A percentile compares a stretch with the other conserved stretches of the same genome.
Evolutionary conservation across 2,113 vertebrate species (phyloP).

Genomic region (Hippocampus barbouri): DNA sequence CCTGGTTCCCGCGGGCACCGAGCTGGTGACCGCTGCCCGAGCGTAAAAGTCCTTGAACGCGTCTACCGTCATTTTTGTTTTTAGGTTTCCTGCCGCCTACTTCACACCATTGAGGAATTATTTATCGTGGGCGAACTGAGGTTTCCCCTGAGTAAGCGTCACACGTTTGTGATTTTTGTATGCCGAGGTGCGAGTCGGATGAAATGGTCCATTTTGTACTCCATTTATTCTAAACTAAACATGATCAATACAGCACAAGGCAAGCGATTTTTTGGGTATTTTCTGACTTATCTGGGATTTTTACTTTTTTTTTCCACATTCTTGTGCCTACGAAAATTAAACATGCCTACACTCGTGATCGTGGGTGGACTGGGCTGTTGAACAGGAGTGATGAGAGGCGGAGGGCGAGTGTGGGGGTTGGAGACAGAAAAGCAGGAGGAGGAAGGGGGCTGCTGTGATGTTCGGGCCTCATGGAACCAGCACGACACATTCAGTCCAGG

Average conservation of each 20-base stretch:
- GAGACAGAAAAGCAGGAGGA: constrained; percentile 50
- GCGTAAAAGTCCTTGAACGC: constrained; percentile 35
- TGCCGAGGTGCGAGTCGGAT: no score
- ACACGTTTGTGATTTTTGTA: no score
- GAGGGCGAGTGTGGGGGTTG: constrained; percentile 57
- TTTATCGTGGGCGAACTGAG: no score
- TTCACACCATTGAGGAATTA: no score
- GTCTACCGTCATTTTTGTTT: constrained; percentile 44
- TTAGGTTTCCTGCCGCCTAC: constrained; percentile 53
- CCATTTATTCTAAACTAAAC: no score
- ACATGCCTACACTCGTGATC: constrained; percentile 44
- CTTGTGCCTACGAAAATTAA: constrained; percentile 6
- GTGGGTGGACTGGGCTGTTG: constrained; percentile 64
- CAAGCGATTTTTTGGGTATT: no score
- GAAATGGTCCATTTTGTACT: no score
- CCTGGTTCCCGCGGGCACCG: no score
- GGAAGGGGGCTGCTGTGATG: constrained; percentile 39
- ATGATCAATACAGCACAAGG: no score
- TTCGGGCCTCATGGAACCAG: neutral
- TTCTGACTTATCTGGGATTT: no score
- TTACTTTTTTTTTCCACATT: neutral
- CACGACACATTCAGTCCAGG: neutral
- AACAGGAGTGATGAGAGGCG: constrained; percentile 57
- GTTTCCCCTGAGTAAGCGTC: no score
- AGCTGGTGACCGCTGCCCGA: no score